Percentiles rank a stretch among this genome's conserved stretches.
These are phyloP conservation scores for Poecilia wingei DNA, from an alignment of 2,797 vertebrate species.

Conservation along the genomic window DNA sequence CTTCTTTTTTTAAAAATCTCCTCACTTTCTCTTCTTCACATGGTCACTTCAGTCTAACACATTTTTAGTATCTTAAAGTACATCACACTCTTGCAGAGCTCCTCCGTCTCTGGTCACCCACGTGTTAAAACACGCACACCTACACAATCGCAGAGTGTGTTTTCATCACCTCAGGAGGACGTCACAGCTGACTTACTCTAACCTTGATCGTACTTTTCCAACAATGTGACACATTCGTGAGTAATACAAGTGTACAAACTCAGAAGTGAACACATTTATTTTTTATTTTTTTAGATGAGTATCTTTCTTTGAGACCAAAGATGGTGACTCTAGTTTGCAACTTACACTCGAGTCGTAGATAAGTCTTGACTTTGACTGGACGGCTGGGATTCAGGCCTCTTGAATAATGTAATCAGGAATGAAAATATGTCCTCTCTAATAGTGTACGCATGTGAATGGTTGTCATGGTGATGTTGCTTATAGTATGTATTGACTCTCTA, in stretches of 20 bases:
- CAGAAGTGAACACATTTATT: conserved; percentile 10
- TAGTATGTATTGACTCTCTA: neutral
- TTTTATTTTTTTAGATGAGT: conserved; percentile 5
- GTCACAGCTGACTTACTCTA: conserved; percentile 17
- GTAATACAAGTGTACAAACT: conserved; percentile 8
- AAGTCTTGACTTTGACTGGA: neutral
- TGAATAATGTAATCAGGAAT: neutral
- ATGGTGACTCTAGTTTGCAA: neutral
- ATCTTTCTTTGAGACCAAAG: conserved; percentile 11
- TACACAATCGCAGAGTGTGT: conserved; percentile 24
- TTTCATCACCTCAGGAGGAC: conserved; percentile 30
- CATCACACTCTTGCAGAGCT: conserved; percentile 73
- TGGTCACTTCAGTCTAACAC: conserved; percentile 72
- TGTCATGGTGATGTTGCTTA: neutral
- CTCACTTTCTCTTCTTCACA: conserved; percentile 58
- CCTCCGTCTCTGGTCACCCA: conserved; percentile 60
- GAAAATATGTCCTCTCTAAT: neutral
- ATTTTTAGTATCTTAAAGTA: conserved; percentile 75
- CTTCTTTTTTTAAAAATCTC: conserved; percentile 34
- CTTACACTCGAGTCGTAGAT: neutral
- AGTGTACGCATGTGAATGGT: neutral
- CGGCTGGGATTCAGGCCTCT: neutral
- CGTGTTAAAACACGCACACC: conserved; percentile 26
- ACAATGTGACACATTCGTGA: conserved; percentile 7
- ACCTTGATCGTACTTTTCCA: conserved; percentile 16